These are phyloP conservation scores for Carabus problematicus DNA, from an alignment of 2,888 invertebrate species.

Conservation along the genomic window DNA sequence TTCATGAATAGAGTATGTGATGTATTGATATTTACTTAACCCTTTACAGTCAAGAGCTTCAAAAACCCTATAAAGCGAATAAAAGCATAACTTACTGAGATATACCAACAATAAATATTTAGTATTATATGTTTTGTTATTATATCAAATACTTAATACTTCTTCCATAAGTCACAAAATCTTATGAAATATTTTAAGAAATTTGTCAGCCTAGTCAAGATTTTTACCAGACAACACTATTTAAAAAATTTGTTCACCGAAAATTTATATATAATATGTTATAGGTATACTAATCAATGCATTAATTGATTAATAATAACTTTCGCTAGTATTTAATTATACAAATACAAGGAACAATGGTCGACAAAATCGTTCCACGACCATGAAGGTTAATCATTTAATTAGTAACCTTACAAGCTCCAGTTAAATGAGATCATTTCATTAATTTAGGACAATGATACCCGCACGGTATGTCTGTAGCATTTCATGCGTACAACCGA, in stretches of 20 bases:
- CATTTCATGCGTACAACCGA: no score
- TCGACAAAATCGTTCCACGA: not conserved
- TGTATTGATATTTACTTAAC: no score
- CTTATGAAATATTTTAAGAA: no score
- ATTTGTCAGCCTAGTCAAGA: no score
- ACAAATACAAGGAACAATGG: not conserved
- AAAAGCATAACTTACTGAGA: not conserved
- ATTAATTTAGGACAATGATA: not conserved
- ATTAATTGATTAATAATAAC: no score
- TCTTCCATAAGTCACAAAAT: no score
- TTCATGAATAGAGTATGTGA: no score
- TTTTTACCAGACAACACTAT: no score
- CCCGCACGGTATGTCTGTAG: not conserved
- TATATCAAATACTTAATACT: not conserved
- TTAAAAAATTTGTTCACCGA: no score
- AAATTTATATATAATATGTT: no score
- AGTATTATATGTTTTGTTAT: not conserved
- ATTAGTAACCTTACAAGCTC: not conserved
- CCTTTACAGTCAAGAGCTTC: not conserved
- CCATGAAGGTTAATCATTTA: constrained; percentile 23
- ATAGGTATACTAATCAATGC: no score
- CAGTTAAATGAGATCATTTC: constrained; percentile 6
- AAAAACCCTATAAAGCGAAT: not conserved
- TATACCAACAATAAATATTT: not conserved
- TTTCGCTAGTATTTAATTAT: not conserved